Evolutionary conservation across 2,113 vertebrate genomes (phyloP).

Genomic region (Bubo blakistoni): DNA sequence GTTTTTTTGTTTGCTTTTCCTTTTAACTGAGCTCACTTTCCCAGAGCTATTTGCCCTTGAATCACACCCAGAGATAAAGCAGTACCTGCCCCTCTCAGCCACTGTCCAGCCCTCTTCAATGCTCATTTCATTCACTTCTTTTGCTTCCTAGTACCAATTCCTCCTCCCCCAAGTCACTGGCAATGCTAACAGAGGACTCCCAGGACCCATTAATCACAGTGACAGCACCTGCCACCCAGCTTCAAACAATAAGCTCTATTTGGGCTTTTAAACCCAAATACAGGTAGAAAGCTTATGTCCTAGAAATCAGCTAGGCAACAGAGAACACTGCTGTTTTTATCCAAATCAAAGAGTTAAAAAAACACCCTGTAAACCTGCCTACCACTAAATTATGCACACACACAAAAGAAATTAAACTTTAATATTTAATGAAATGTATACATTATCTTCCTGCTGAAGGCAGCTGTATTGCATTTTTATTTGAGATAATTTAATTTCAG

Average conservation of each 20-base stretch:
- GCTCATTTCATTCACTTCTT: neutral
- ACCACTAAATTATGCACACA: conserved; percentile 41
- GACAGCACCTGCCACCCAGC: neutral
- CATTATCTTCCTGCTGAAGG: conserved; percentile 81
- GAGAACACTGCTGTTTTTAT: neutral
- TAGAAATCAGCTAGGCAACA: neutral
- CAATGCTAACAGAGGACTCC: neutral
- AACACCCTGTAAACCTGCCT: neutral
- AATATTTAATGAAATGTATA: conserved; percentile 89
- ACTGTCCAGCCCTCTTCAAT: neutral
- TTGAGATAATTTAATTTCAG: conserved; percentile 81
- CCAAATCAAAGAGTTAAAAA: conserved; percentile 2
- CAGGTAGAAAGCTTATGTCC: neutral
- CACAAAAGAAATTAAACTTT: conserved; percentile 78
- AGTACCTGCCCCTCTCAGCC: neutral
- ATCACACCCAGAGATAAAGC: neutral
- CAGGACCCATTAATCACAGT: neutral
- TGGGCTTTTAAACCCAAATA: neutral
- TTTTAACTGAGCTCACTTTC: neutral
- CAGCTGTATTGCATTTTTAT: conserved; percentile 80
- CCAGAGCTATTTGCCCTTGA: neutral
- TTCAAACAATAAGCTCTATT: neutral
- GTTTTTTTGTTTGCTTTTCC: neutral
- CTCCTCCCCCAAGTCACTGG: neutral
- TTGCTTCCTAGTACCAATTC: neutral